Percentiles rank a stretch among this genome's conserved stretches.
Conservation (phyloP, 2,797 vertebrate genomes). For the Paramormyrops hopkinsi region DNA sequence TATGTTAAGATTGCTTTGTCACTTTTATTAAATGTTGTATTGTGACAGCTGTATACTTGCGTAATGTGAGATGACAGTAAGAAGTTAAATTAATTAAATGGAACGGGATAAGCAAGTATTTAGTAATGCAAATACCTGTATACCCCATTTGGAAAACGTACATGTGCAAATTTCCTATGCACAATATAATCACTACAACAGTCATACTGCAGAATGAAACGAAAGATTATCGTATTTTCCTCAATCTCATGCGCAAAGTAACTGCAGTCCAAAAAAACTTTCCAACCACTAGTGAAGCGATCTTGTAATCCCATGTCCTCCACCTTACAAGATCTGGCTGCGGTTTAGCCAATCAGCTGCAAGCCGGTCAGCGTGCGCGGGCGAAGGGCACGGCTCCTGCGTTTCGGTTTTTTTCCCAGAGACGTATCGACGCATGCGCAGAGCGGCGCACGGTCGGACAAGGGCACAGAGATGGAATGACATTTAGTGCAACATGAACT, state of each 20-base stretch:
- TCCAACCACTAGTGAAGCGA: background rate
- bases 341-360: background rate
- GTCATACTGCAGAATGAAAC: background rate
- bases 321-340: background rate
- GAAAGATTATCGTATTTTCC: background rate
- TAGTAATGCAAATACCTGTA: background rate
- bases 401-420: conserved; percentile 11
- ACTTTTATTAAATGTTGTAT: background rate
- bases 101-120: background rate
- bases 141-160: background rate
- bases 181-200: background rate
- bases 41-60: background rate
- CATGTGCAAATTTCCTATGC: background rate
- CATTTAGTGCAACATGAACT: conserved; percentile 48
- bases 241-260: background rate
- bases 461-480: conserved; percentile 56
- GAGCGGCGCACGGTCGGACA: conserved; percentile 38
- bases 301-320: background rate
- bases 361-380: background rate
- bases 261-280: background rate
- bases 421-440: conserved; percentile 33
- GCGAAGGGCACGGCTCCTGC: background rate
- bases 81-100: background rate
- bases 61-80: background rate
- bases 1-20: background rate